A percentile compares a stretch with the other conserved stretches of the same genome.
Conservation (phyloP, 2,888 invertebrate species). For the Lissonota sp. region DNA sequence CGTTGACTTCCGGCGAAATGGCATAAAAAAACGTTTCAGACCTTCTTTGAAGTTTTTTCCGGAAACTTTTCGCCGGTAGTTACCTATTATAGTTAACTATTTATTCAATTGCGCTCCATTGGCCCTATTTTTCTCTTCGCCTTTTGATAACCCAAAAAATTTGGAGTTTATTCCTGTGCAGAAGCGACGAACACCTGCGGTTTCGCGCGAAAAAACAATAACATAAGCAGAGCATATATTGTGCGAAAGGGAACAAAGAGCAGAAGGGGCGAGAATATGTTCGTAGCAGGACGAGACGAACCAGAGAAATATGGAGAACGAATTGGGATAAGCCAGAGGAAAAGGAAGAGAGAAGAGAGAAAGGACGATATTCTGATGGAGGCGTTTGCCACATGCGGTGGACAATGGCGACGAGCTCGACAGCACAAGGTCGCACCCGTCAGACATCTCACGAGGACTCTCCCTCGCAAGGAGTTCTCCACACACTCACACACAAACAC, state of each 20-base stretch:
- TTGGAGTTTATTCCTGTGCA: neutral
- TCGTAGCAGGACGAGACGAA: slow-evolving; percentile 27
- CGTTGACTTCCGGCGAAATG: too few relatives aligned
- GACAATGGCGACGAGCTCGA: slow-evolving; percentile 79
- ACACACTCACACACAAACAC: neutral
- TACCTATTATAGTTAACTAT: neutral
- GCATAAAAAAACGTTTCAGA: too few relatives aligned
- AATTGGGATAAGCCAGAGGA: slow-evolving; percentile 50
- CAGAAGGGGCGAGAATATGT: slow-evolving; percentile 39
- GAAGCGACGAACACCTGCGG: slow-evolving; percentile 12
- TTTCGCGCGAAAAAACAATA: neutral
- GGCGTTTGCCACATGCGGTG: slow-evolving; percentile 74
- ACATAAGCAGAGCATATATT: too few relatives aligned
- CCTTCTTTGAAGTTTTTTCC: too few relatives aligned
- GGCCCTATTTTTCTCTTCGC: neutral
- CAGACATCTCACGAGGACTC: slow-evolving; percentile 43
- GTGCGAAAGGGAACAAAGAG: slow-evolving; percentile 28
- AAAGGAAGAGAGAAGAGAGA: slow-evolving; percentile 55
- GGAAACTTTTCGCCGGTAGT: too few relatives aligned
- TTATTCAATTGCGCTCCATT: slow-evolving; percentile 17
- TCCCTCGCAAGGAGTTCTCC: slow-evolving; percentile 39
- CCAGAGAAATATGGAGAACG: slow-evolving; percentile 42
- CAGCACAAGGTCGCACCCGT: slow-evolving; percentile 78
- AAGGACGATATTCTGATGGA: slow-evolving; percentile 71
- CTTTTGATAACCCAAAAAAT: neutral